Percentiles rank a stretch among this genome's conserved stretches.
Evolutionary conservation across 2,113 vertebrate species (phyloP).

Genomic region (Oncorhynchus tshawytscha): DNA sequence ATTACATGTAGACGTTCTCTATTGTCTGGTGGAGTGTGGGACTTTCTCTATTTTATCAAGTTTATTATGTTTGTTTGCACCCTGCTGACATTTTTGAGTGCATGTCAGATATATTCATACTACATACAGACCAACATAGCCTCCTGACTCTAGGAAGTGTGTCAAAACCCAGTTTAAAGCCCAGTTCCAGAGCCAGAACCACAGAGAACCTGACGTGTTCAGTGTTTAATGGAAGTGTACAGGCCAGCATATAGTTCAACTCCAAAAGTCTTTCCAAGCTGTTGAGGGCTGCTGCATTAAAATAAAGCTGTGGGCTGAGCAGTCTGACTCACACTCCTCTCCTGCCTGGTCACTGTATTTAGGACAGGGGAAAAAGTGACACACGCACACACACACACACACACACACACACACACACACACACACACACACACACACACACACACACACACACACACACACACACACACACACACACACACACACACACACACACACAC

Average conservation of each 20-base stretch:
- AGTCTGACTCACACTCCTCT: slow-evolving; percentile 41
- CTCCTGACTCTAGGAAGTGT: not conserved
- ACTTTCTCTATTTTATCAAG: no score
- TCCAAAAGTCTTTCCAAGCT: slow-evolving; percentile 17
- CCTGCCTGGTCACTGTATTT: slow-evolving; percentile 38
- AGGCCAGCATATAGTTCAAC: not conserved
- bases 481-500: slow-evolving; percentile 23
- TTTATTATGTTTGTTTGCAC: no score
- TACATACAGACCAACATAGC: not conserved
- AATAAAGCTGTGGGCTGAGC: slow-evolving; percentile 28
- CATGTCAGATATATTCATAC: not conserved
- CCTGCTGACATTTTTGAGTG: no score
- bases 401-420: slow-evolving; percentile 32
- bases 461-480: slow-evolving; percentile 26
- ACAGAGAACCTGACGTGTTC: not conserved
- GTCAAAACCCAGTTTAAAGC: not conserved
- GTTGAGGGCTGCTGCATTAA: slow-evolving; percentile 13
- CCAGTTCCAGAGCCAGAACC: not conserved
- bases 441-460: slow-evolving; percentile 27
- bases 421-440: slow-evolving; percentile 32
- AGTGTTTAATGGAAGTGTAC: slow-evolving; percentile 17
- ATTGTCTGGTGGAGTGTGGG: no score
- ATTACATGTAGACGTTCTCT: no score
- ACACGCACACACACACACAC: slow-evolving; percentile 37
- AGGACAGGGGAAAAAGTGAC: slow-evolving; percentile 49